Evolutionary conservation across 2,888 invertebrate genomes (phyloP).

Genomic region (Microchrysa polita): DNA sequence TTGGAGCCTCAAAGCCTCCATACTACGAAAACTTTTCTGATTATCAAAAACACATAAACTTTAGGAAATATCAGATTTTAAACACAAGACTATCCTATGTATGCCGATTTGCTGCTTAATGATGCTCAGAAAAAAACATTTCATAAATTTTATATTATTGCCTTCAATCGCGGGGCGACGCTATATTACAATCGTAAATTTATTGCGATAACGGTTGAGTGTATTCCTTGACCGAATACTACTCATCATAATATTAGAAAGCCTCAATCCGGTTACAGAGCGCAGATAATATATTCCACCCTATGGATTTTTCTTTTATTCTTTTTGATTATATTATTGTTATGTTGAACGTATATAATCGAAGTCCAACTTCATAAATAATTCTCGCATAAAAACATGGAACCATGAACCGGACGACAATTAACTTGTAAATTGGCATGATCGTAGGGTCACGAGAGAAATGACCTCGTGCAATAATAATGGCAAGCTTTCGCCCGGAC

Average conservation of each 20-base stretch:
- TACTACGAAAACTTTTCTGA: too few relatives aligned
- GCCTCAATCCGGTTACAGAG: too few relatives aligned
- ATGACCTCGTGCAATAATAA: constrained; percentile 20
- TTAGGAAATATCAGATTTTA: constrained; percentile 30
- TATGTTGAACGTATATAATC: neutral
- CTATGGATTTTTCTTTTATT: constrained; percentile 20
- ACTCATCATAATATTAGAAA: too few relatives aligned
- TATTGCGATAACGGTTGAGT: neutral
- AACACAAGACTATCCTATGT: neutral
- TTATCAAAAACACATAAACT: too few relatives aligned
- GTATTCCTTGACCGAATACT: neutral
- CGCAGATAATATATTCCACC: constrained; percentile 45
- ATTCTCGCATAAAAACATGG: constrained; percentile 43
- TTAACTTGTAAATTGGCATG: constrained; percentile 42
- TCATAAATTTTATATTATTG: constrained; percentile 39
- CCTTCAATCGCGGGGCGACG: neutral
- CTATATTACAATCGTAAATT: constrained; percentile 4
- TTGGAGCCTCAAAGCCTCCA: too few relatives aligned
- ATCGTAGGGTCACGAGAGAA: constrained; percentile 36
- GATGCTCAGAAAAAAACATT: constrained; percentile 24
- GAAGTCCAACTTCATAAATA: constrained; percentile 42
- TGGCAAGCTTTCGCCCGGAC: neutral
- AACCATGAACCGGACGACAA: constrained; percentile 44
- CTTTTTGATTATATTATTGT: constrained; percentile 11
- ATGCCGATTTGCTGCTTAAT: constrained; percentile 31